Evolutionary conservation across 2,113 vertebrate species (phyloP), one percentile per base, ranked within the genome.

Genomic region (Cheirogaleus medius): DNA sequence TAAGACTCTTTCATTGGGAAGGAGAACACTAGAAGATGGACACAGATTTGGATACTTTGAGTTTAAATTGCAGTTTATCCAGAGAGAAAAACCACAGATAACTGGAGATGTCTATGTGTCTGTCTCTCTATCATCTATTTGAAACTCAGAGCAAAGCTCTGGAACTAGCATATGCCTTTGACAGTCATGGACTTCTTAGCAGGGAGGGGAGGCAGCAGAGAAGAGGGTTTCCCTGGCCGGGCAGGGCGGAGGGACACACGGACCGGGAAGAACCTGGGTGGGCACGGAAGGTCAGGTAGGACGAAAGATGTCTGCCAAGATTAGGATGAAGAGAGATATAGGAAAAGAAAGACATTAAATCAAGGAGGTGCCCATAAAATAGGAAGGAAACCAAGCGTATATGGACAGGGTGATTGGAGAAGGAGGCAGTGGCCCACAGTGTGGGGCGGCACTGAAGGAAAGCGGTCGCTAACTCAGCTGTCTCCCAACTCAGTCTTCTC

Each of bases 381-480:
- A 7, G 13, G 39, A 74, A 60, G 14, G 2, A 49, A 56, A 37
- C 6, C n/a, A 3, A 32, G 29, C 3, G 2, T 9, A 29, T n/a
- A 10, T 39, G 9, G 8, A 32, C 2, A 34, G 34, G 7, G 23
- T 60, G 13, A 17, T 15, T 64, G 4, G 27, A 29, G 47, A 90
- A 52, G 47, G 42, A 60, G 9, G 6, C 1, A 49, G 42, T 9
- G 42, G 12, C 17, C 29, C 42, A 10, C 5, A 5, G 32, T 15
- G n/a, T n/a, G 21, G n/a, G 6, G 14, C 1, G 42, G 37, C 12
- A 5, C 6, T 27, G 0, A 78, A n/a, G 8, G 3, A 12, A 1
- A 47, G 37, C 5, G 7, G 37, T 34, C 2, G 44, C 10, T 60
- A 37, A 5, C 25, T 54, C 42, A 54, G 47, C 60, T 21, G 32